Conservation (phyloP, 2,113 vertebrate genomes). For the Psittacus erithacus region DNA sequence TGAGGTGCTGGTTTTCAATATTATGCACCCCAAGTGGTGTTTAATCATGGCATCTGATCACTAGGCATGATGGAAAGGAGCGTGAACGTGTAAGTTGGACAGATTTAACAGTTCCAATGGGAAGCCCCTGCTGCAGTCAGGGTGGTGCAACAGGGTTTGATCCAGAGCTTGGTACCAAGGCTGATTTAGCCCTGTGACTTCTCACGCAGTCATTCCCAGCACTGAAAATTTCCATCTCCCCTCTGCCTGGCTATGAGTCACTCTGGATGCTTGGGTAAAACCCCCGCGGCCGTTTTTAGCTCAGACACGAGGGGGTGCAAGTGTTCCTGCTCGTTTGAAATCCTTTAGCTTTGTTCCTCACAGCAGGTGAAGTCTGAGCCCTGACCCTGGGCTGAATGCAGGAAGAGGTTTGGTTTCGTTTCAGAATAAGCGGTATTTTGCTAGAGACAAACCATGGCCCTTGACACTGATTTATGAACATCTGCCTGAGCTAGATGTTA, state of each 20-base stretch:
- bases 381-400: background rate
- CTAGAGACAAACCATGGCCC: background rate
- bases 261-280: background rate
- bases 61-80: background rate
- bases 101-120: background rate
- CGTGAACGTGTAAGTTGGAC: background rate
- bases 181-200: background rate
- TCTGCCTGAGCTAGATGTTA: background rate
- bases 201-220: background rate
- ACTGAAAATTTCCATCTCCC: background rate
- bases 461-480: background rate
- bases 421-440: background rate
- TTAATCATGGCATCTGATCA: background rate
- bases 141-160: background rate
- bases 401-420: background rate
- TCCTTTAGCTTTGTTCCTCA: background rate
- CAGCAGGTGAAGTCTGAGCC: background rate
- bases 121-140: background rate
- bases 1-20: background rate
- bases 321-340: background rate
- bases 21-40: background rate
- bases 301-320: background rate
- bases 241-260: background rate
- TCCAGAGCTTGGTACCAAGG: background rate
- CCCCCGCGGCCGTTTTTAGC: background rate